Base-by-base conservation (phyloP, 1,140 invertebrate genomes). In the Maconellicoccus hirsutus region DNA sequence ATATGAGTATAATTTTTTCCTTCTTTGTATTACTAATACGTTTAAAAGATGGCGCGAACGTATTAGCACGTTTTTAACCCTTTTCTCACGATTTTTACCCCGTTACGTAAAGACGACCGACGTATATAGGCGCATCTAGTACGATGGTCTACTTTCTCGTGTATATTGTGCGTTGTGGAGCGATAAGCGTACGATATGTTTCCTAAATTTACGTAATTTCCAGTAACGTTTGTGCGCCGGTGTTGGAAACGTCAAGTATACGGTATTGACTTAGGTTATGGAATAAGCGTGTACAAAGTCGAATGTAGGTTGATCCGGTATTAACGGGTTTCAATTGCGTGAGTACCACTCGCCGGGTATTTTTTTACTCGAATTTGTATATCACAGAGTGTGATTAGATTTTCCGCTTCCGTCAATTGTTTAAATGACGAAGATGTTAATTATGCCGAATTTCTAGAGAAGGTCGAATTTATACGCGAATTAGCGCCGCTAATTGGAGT, bases 261-360 rank as follows among this genome's bases (percentile, higher is more conserved):
- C 42, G 16, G 2, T 52, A 52, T 52, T 52, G n/a, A 52, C 12
- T 19, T 52, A 52, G 42, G 42, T 52, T 52, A 52, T 14, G 29
- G 29, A 33, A 52, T 52, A 19, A 14, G 6, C 3, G 16, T 52
- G 42, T 19, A 52, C 42, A 52, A 52, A 52, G 29, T 33, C 29
- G 29, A 16, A 52, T 52, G 42, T 52, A 52, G 42, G 42, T 52
- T 52, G 42, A 52, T 52, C 42, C 42, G 42, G 42, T 52, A 52
- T 52, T 52, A 52, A 52, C 42, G 42, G 42, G 42, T 52, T 52
- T 52, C 42, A 52, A 52, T 52, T 52, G 42, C 42, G 42, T 33
- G 29, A 33, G 29, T 33, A 33, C 12, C 3, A 3, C 42, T 52
- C 2, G 12, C 42, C 10, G n/a, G n/a, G 6, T 38, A 52, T 52